Evolutionary conservation across 1,140 invertebrate genomes (phyloP).

Genomic region (Fragariocoptes setiger): DNA sequence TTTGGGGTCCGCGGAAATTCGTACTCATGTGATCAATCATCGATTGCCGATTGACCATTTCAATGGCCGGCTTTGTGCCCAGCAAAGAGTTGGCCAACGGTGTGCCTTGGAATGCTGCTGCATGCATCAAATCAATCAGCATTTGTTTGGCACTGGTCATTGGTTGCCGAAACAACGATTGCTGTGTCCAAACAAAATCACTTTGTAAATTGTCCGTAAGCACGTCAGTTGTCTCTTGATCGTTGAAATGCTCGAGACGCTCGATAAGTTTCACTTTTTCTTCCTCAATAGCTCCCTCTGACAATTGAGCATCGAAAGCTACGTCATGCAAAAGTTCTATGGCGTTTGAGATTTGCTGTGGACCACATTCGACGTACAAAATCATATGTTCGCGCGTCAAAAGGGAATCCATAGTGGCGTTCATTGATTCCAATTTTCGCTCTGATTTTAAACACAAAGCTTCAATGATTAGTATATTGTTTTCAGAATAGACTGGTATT

Average conservation of each 20-base stretch:
- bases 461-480: no score
- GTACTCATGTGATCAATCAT: slow-evolving; percentile 52
- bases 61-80: slow-evolving; percentile 86
- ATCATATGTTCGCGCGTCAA: slow-evolving; percentile 96
- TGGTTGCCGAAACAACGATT: slow-evolving; percentile 85
- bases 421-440: slow-evolving; percentile 93
- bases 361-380: slow-evolving; percentile 90
- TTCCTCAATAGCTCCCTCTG: slow-evolving; percentile 61
- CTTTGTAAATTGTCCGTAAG: slow-evolving; percentile 93
- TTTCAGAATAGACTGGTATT: no score
- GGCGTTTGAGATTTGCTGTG: slow-evolving; percentile 46
- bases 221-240: no score
- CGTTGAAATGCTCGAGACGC: slow-evolving; percentile 92
- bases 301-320: slow-evolving; percentile 78
- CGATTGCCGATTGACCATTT: slow-evolving; percentile 52
- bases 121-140: slow-evolving; percentile 91
- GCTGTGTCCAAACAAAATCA: slow-evolving; percentile 53
- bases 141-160: slow-evolving; percentile 98
- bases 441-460: no score
- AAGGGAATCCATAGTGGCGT: slow-evolving; percentile 93
- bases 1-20: slow-evolving; percentile 71
- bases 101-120: slow-evolving; percentile 76
- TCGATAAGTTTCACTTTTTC: slow-evolving; percentile 85
- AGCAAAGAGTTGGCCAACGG: slow-evolving; percentile 82
- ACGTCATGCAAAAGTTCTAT: slow-evolving; percentile 93